Evolutionary conservation across 2,888 invertebrate species (phyloP).

Genomic region (Hedya salicella): DNA sequence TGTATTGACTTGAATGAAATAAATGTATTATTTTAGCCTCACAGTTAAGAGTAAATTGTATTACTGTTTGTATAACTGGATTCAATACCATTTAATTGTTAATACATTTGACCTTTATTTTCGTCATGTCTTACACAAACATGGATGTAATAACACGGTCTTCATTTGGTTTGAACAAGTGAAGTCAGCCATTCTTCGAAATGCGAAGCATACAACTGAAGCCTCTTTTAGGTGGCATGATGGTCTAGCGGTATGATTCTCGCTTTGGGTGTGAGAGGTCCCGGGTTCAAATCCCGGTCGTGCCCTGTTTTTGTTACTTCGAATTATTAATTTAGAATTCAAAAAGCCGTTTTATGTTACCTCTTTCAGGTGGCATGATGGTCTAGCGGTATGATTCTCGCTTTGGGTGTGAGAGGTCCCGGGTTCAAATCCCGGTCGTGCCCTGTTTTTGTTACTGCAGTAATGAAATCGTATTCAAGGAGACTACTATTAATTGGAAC

Average conservation of each 20-base stretch:
- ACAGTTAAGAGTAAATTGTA: too few species aligned
- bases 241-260: conserved; percentile 75
- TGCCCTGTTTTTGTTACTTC: conserved; percentile 45
- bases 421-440: conserved; percentile 79
- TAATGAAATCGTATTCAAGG: too few species aligned
- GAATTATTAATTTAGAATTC: neutral
- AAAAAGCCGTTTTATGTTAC: neutral
- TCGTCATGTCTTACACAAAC: neutral
- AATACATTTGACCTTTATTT: too few species aligned
- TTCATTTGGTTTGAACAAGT: conserved; percentile 25
- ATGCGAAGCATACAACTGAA: neutral
- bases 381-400: conserved; percentile 58
- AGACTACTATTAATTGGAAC: too few species aligned
- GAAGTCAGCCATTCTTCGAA: neutral
- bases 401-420: conserved; percentile 73
- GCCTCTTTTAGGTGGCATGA: conserved; percentile 54
- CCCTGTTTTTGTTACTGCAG: conserved; percentile 51
- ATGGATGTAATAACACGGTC: neutral
- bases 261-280: conserved; percentile 69
- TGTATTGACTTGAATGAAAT: too few species aligned
- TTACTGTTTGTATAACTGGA: too few species aligned
- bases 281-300: conserved; percentile 57
- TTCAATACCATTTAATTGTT: too few species aligned
- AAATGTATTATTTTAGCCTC: too few species aligned
- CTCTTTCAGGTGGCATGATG: conserved; percentile 32